Evolutionary conservation across 2,888 invertebrate species (phyloP).

Genomic region (Eristalinus sepulchralis): DNA sequence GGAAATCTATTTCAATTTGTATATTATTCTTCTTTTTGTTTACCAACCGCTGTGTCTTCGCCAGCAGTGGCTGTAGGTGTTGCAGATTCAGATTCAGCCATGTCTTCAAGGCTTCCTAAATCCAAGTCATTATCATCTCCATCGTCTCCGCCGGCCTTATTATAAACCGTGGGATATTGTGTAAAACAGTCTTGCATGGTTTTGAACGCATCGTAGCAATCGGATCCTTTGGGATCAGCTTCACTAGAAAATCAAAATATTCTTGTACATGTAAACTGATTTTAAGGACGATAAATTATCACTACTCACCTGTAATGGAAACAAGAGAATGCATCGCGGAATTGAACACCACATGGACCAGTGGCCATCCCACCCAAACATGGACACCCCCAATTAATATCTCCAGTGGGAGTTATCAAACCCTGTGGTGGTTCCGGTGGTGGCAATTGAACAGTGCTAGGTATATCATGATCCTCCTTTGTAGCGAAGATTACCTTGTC

Average conservation of each 20-base stretch:
- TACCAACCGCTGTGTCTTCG: neutral
- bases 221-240: constrained; percentile 94
- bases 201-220: constrained; percentile 94
- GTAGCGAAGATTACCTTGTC: constrained; percentile 92
- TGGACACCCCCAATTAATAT: constrained; percentile 98
- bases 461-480: constrained; percentile 88
- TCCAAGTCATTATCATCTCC: constrained; percentile 81
- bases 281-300: neutral
- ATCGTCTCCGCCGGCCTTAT: constrained; percentile 86
- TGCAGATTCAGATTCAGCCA: constrained; percentile 61
- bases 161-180: constrained; percentile 92
- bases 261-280: neutral
- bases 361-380: constrained; percentile 99
- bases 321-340: constrained; percentile 96
- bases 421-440: constrained; percentile 89
- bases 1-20: neutral
- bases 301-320: constrained; percentile 89
- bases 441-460: constrained; percentile 87
- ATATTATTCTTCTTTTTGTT: constrained; percentile 21
- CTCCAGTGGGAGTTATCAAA: constrained; percentile 90
- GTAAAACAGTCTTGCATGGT: constrained; percentile 96
- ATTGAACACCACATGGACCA: constrained; percentile 96
- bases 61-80: constrained; percentile 23
- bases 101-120: constrained; percentile 74
- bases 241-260: constrained; percentile 84